phyloP scores from a whole-genome alignment of 2,113 vertebrate genomes.

The Chlamydotis undulata region DNA sequence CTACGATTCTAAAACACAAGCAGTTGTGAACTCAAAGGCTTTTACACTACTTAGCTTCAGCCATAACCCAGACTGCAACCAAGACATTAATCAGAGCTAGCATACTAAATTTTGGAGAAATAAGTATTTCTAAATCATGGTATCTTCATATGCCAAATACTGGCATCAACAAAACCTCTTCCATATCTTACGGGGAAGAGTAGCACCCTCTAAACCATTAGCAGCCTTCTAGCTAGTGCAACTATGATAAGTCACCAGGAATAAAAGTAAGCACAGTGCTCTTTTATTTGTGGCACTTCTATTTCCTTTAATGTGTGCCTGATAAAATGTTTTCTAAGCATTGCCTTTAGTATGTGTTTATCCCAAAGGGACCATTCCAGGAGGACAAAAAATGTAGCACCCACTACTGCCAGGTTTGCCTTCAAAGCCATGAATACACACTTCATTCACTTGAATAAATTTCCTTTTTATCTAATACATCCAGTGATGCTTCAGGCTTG shows the following conservation, averaged over 20 bases:
- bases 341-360: constrained; percentile 66
- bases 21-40: background rate
- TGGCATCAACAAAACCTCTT: background rate
- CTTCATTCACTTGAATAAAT: constrained; percentile 72
- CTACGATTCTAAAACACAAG: background rate
- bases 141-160: background rate
- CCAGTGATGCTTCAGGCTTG: constrained; percentile 73
- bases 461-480: constrained; percentile 74
- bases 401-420: constrained; percentile 70
- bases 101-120: background rate
- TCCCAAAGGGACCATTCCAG: constrained; percentile 69
- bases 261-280: constrained; percentile 34
- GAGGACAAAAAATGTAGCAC: constrained; percentile 63
- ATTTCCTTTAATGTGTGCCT: constrained; percentile 64
- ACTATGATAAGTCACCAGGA: constrained; percentile 5
- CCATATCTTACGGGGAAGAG: constrained; percentile 14
- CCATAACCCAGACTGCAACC: background rate
- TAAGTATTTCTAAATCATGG: background rate
- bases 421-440: constrained; percentile 60
- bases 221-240: background rate
- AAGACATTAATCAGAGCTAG: background rate
- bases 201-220: constrained; percentile 38
- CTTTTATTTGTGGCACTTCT: constrained; percentile 54
- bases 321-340: constrained; percentile 67
- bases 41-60: background rate